Base-by-base conservation (phyloP, 2,888 invertebrate species). In the Parnassius smintheus region DNA sequence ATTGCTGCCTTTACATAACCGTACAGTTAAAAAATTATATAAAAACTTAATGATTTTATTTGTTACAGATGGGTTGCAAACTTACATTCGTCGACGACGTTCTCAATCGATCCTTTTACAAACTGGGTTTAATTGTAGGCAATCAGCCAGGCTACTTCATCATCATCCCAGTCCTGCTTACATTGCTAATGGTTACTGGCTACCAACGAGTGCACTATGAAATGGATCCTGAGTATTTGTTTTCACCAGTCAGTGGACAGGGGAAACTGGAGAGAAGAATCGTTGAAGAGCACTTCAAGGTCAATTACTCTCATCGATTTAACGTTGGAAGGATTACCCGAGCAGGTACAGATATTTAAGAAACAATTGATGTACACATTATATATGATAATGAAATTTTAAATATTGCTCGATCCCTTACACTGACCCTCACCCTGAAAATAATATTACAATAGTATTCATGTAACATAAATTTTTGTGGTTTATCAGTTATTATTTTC, bases 221-320 rank as follows among this genome's bases (percentile, higher is more conserved):
- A 90, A 97, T 97, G 89, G 98, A 98, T 85, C 98, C 98, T 0
- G 98, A 98, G 83, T 98, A 98, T 86, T 93, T 98, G 18, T 98
- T 98, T 91, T 97, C 97, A 48, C 98, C 98, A 0, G 93, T 96
- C 69, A 95, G 96, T 75, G 98, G 98, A 0, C 96, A 95, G 72
- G 97, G 96, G 12, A 97, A 97, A 85, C 82, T 92, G 54, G 98
- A 98, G 80, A 93, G 98, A 71, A 93, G 94, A 41, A 94, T 96
- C 59, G 96, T 97, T 12, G 97, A 98, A 78, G 93, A 94, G 70
- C 93, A 94, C 76, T 98, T 98, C 86, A 97, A 96, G 91, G 96
- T 97, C 65, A 97, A 98, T 83, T 97, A 98, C 81, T 95, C 96
- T 48, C 94, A 95, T 77, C 93, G 95, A 71, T 98, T 98, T 82